Evolutionary conservation across 2,797 vertebrate species (phyloP).

Genomic region (Labeo calbasu): DNA sequence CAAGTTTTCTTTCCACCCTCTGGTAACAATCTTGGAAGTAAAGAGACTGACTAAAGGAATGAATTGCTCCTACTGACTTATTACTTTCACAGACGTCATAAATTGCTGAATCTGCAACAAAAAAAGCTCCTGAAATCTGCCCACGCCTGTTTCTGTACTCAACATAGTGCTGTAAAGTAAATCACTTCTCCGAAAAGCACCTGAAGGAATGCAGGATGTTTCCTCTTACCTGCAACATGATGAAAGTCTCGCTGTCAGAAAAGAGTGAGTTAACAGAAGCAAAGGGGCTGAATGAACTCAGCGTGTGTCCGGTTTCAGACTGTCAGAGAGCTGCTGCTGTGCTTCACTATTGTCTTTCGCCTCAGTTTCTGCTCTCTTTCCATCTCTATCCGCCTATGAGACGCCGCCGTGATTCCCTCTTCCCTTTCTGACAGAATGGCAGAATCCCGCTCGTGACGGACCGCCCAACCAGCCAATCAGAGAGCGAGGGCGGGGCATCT

Average conservation of each 20-base stretch:
- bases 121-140: not conserved
- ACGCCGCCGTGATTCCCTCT: not conserved
- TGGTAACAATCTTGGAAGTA: not conserved
- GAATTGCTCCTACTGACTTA: not conserved
- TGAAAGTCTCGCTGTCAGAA: slow-evolving; percentile 5
- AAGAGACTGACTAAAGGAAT: slow-evolving; percentile 5
- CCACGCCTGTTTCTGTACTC: not conserved
- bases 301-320: not conserved
- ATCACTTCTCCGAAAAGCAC: not conserved
- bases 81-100: slow-evolving; percentile 15
- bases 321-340: not conserved
- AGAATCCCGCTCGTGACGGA: not conserved
- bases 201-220: not conserved
- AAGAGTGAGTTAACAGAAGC: not conserved
- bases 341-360: not conserved
- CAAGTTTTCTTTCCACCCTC: not conserved
- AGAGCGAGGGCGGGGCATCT: not conserved
- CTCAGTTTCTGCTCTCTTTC: not conserved
- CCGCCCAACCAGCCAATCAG: slow-evolving; percentile 6
- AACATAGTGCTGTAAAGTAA: not conserved
- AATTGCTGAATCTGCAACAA: not conserved
- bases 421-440: not conserved
- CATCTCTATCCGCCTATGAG: not conserved
- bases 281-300: not conserved
- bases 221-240: slow-evolving; percentile 35